phyloP scores from a whole-genome alignment of 2,888 invertebrate species.

The Aspidiotus destructor region DNA sequence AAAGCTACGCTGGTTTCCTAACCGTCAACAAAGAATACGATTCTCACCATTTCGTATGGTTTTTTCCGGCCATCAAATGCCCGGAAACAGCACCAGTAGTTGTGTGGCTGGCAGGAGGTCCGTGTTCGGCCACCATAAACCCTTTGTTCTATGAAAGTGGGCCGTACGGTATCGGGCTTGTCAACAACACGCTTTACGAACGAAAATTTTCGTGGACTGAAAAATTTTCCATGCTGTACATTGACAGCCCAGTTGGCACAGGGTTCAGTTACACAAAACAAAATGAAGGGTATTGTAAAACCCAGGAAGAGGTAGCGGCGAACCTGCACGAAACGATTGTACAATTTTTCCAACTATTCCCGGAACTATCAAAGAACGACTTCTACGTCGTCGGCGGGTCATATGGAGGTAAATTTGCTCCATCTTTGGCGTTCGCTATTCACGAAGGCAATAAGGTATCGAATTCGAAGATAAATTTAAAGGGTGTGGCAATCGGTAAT shows the following conservation, averaged over 20 bases:
- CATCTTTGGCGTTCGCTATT: constrained; percentile 65
- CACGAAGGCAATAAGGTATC: constrained; percentile 45
- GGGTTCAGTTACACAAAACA: constrained; percentile 80
- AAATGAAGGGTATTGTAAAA: constrained; percentile 64
- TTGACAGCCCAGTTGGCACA: constrained; percentile 68
- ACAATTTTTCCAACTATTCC: constrained; percentile 78
- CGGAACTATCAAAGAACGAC: constrained; percentile 59
- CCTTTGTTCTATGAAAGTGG: constrained; percentile 79
- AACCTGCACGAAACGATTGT: constrained; percentile 64
- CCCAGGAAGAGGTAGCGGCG: constrained; percentile 68
- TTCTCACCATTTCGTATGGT: constrained; percentile 48
- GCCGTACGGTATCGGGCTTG: constrained; percentile 47
- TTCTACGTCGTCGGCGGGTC: constrained; percentile 87
- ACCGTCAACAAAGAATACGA: constrained; percentile 50
- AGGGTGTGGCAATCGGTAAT: constrained; percentile 67
- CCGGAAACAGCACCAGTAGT: constrained; percentile 53
- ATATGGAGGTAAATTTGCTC: constrained; percentile 72
- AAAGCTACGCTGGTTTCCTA: constrained; percentile 54
- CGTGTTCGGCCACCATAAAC: constrained; percentile 67
- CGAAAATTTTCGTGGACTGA: constrained; percentile 70
- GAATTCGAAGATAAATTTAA: constrained; percentile 56
- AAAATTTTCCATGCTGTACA: constrained; percentile 49
- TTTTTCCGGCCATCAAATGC: constrained; percentile 44
- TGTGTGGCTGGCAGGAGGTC: constrained; percentile 79
- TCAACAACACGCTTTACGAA: constrained; percentile 47